Evolutionary conservation across 2,888 invertebrate genomes (phyloP).

Genomic region (Acrobasis repandana): DNA sequence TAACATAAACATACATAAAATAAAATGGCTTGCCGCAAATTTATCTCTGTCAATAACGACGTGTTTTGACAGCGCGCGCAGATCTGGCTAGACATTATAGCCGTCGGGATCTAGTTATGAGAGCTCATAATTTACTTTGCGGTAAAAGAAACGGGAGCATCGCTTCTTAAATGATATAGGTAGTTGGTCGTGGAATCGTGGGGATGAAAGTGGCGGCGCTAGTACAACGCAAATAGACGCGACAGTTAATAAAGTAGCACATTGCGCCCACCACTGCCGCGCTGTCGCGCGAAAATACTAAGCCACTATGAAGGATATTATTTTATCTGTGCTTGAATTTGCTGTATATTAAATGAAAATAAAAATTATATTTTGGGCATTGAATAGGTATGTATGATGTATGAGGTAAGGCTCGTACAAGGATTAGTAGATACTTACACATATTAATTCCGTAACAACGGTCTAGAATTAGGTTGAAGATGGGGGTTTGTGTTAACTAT

Average conservation of each 20-base stretch:
- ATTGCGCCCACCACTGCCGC: constrained; percentile 23
- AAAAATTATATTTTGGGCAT: too few species aligned
- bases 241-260: constrained; percentile 30
- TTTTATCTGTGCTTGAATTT: too few species aligned
- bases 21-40: not conserved
- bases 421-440: too few species aligned
- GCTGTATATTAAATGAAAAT: too few species aligned
- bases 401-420: too few species aligned
- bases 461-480: too few species aligned
- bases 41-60: constrained; percentile 9
- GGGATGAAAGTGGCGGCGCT: not conserved
- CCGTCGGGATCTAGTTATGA: constrained; percentile 8
- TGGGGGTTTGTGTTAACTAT: too few species aligned
- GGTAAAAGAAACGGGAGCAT: not conserved
- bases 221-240: constrained; percentile 29
- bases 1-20: too few species aligned
- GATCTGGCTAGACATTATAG: constrained; percentile 4
- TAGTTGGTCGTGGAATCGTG: too few species aligned
- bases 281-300: not conserved
- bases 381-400: too few species aligned
- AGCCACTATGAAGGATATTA: too few species aligned
- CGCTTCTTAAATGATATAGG: not conserved
- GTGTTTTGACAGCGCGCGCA: constrained; percentile 18
- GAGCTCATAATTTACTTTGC: constrained; percentile 1
- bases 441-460: too few species aligned